Evolutionary conservation across 2,888 invertebrate genomes (phyloP), one percentile per base, ranked within the genome.

Genomic region (Erpobdella octoculata): DNA sequence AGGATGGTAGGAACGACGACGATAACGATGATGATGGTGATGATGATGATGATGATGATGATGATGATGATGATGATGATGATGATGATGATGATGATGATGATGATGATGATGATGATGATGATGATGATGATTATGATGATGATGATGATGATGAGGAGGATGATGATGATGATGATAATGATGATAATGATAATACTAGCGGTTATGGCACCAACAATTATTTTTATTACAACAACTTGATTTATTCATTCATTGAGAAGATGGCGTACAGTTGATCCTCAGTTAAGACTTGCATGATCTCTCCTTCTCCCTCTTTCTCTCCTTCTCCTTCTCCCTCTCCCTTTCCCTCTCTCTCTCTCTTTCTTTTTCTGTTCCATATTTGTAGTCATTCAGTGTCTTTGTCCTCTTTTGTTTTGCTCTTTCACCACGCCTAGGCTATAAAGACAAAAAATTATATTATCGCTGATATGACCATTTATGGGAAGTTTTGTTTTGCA

Each of bases 111-210:
- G 21, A 58, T 15, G 21, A 58, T 25, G 9, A 25, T 25, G 9
- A 58, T 25, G 9, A 58, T 25, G 21, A 58, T 58, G 21, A 25
- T 25, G 21, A 21, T 58, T 21, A 58, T 58, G 21, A 21, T 58
- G 9, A 58, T 58, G 8, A 58, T 58, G 21, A 58, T 21, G 21
- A 25, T 58, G 21, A 58, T 25, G 9, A 15, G 8, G 21, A 58
- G 8, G 21, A 58, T 25, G 21, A 58, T 25, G 21, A 58, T 15
- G 8, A 58, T 25, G 21, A 58, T 25, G 21, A 58, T 21, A 58
- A 58, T 58, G 21, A 58, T 58, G 21, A 58, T 21, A 58, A 15
- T 58, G 21, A 58, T 58, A 58, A 58, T 58, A 58, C 9, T 58
- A 58, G 21, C 21, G n/a, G n/a, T n/a, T 15, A 41, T n/a, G 12